Percentiles rank a stretch among this genome's conserved stretches.
These are phyloP conservation scores for Bombus breviceps DNA, from an alignment of 1,140 invertebrate genomes.

Conservation along the genomic window DNA sequence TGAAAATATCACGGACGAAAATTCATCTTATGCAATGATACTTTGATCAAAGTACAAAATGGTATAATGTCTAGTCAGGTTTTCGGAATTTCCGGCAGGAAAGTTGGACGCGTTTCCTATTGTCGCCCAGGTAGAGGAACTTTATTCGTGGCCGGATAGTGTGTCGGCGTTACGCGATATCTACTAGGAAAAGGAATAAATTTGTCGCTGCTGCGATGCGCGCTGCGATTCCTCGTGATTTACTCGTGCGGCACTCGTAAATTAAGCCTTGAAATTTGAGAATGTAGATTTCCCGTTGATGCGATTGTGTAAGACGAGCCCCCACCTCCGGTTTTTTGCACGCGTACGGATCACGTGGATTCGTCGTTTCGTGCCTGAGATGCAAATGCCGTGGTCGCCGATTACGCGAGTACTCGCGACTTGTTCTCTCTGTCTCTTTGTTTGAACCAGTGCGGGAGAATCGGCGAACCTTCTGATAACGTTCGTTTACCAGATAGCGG, in stretches of 20 bases:
- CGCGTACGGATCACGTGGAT: constrained; percentile 27
- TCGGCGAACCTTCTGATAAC: constrained; percentile 11
- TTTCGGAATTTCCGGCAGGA: not conserved
- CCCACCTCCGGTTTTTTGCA: constrained; percentile 31
- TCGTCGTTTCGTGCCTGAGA: constrained; percentile 52
- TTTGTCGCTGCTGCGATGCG: constrained; percentile 44
- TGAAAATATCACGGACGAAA: not conserved
- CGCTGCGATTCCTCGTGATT: constrained; percentile 38
- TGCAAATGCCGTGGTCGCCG: constrained; percentile 37
- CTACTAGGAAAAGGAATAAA: constrained; percentile 55
- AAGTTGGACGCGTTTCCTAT: constrained; percentile 15
- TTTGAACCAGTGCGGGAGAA: constrained; percentile 2
- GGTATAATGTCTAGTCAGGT: not conserved
- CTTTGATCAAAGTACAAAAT: not conserved
- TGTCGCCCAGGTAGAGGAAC: constrained; percentile 21
- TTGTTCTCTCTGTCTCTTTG: not conserved
- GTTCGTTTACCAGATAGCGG: not conserved
- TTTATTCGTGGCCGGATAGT: constrained; percentile 18
- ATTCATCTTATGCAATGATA: not conserved
- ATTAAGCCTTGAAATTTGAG: constrained; percentile 57
- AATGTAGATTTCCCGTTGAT: constrained; percentile 54
- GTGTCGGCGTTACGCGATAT: constrained; percentile 53
- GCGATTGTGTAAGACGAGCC: constrained; percentile 52
- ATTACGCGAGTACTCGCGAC: constrained; percentile 25
- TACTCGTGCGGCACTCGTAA: constrained; percentile 46